These are phyloP conservation scores for Salvator merianae DNA, from an alignment of 2,113 vertebrate species.

Conservation along the genomic window DNA sequence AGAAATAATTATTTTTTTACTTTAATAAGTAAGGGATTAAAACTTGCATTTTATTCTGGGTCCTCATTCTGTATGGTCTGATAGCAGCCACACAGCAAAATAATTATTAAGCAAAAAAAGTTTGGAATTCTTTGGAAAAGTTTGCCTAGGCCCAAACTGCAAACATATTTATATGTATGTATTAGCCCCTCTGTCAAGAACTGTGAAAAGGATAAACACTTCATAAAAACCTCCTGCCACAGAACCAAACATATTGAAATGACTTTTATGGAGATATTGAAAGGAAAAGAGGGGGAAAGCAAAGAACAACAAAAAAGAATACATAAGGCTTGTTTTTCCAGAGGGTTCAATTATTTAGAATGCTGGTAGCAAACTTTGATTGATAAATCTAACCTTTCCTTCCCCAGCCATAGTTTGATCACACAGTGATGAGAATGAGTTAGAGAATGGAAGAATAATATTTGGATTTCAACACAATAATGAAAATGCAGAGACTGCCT, in stretches of 20 bases:
- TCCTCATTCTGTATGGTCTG: background rate
- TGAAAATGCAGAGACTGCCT: constrained; percentile 68
- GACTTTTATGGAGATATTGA: constrained; percentile 69
- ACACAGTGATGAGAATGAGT: constrained; percentile 69
- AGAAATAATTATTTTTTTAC: too few species aligned
- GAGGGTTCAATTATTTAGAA: constrained; percentile 75
- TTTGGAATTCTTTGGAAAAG: constrained; percentile 2
- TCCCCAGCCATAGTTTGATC: constrained; percentile 68
- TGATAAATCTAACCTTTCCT: constrained; percentile 74
- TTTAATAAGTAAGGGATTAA: background rate
- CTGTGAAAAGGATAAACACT: constrained; percentile 52
- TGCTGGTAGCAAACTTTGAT: constrained; percentile 70
- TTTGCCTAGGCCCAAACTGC: background rate
- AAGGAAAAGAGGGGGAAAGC: constrained; percentile 37
- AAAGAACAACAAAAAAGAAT: constrained; percentile 34
- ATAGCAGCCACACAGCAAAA: background rate
- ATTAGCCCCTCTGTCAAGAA: constrained; percentile 36
- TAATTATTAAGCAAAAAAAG: background rate
- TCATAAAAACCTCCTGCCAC: constrained; percentile 54
- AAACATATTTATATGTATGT: constrained; percentile 32
- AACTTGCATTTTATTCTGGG: background rate
- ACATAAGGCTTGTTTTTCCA: constrained; percentile 61
- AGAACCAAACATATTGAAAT: constrained; percentile 71
- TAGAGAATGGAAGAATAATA: constrained; percentile 74
- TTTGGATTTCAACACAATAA: constrained; percentile 72